Conservation (phyloP, 1,140 invertebrate genomes). For the Camponotus vicinus region DNA sequence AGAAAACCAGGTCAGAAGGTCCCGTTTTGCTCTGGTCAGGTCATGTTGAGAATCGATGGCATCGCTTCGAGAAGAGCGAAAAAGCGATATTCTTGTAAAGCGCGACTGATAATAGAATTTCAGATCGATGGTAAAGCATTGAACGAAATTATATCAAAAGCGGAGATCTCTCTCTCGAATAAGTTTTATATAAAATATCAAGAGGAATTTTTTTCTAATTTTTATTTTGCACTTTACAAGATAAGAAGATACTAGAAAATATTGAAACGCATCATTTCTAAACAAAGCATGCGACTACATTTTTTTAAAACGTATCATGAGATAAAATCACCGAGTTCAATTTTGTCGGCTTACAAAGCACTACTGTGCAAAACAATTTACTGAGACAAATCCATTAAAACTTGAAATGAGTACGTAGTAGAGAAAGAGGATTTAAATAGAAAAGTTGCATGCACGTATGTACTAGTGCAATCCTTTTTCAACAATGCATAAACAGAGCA, state of each 20-base stretch:
- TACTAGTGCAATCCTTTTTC: neutral
- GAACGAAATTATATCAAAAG: neutral
- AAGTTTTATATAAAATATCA: neutral
- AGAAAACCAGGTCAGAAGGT: conserved; percentile 32
- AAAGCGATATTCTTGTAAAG: conserved; percentile 12
- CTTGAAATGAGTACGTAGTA: conserved; percentile 41
- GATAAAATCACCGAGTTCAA: conserved; percentile 13
- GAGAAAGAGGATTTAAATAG: conserved; percentile 18
- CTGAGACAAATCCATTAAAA: conserved; percentile 53
- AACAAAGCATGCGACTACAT: neutral
- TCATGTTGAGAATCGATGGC: conserved; percentile 54
- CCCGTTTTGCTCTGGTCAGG: neutral
- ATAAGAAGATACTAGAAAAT: neutral
- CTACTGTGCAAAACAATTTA: conserved; percentile 14
- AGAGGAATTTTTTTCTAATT: neutral
- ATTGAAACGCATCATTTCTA: neutral
- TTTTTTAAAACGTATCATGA: neutral
- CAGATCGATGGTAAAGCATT: conserved; percentile 8
- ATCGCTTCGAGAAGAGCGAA: conserved; percentile 11
- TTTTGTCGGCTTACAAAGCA: conserved; percentile 14
- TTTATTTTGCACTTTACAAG: conserved; percentile 12
- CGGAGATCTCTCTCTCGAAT: neutral
- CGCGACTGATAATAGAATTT: conserved; percentile 46
- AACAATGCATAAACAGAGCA: neutral
- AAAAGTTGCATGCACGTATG: neutral